Evolutionary conservation across 2,888 invertebrate genomes (phyloP), one percentile per base, ranked within the genome.

Genomic region (Diplolepis rosae): DNA sequence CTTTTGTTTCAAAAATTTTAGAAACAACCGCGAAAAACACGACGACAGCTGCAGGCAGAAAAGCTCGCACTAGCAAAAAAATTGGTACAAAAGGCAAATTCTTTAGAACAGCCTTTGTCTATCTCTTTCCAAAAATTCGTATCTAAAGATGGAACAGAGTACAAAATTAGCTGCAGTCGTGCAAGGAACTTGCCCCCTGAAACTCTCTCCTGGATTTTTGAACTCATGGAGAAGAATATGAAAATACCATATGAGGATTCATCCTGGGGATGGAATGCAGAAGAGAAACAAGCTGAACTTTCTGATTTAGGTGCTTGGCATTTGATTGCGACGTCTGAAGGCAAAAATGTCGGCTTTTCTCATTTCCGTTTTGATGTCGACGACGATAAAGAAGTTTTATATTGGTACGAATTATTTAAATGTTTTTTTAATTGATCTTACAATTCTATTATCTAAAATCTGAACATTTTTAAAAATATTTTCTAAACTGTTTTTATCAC

Each of bases 221-320:
- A 93, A 81, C 90, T 96, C 28, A 94, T 94, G 73, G 93, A 94
- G 85, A 90, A 91, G 76, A 96, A 96, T 87, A 95, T 96, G 95
- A 93, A 93, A 88, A 85, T 90, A 72, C 89, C 94, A 92, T 96
- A 92, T 91, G 92, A 83, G 68, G 80, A 83, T 42, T 86, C 86
- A 0, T 75, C 72, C 9, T 92, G 92, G 92, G 94, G 94, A 0
- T 95, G 94, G 94, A 91, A 92, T 82, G 91, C 91, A 6, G 90
- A 91, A 77, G 89, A 91, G 4, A 94, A 94, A 83, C 88, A 90
- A 69, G 89, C 90, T 30, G 94, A 94, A 87, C 90, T 94, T 84
- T 91, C 90, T 18, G 93, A 94, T 74, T 89, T 91, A 56, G 90
- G 90, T 81, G 94, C 94, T 1, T 90, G 93, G 85, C 94, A 92